A percentile compares a stretch with the other conserved stretches of the same genome.
Evolutionary conservation across 1,140 invertebrate species (phyloP).

Genomic region (Calephelis virginiensis): DNA sequence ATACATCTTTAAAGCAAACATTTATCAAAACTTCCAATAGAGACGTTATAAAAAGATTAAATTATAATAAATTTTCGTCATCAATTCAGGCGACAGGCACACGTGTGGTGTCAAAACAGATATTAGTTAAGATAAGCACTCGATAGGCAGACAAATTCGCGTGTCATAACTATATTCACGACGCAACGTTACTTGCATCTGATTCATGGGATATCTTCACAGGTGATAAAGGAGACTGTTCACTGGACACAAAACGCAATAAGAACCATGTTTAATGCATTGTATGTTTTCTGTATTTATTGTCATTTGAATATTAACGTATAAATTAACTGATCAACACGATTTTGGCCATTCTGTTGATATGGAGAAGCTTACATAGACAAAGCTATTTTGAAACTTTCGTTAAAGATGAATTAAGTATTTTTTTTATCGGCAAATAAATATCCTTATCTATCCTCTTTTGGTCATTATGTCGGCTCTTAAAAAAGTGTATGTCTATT

Average conservation of each 20-base stretch:
- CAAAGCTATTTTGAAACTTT: no score
- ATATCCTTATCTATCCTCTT: no score
- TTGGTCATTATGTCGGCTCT: no score
- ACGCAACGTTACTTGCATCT: constrained; percentile 1
- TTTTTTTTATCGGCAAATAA: no score
- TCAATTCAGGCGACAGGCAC: not conserved
- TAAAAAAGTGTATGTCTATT: no score
- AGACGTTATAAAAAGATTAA: constrained; percentile 3
- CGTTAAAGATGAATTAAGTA: no score
- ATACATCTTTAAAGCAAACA: not conserved
- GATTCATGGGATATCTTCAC: constrained; percentile 7
- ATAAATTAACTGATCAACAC: no score
- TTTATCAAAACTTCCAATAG: constrained; percentile 1
- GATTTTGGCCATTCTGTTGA: no score
- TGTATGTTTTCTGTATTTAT: no score
- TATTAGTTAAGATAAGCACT: constrained; percentile 11
- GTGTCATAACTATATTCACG: constrained; percentile 9
- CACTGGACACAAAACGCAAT: not conserved
- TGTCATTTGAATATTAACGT: no score
- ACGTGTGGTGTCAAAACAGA: constrained; percentile 10
- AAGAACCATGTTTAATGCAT: no score
- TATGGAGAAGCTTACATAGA: no score
- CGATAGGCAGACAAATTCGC: constrained; percentile 8
- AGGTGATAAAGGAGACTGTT: constrained; percentile 6
- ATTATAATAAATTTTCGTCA: constrained; percentile 9